Base-by-base conservation (phyloP, 2,888 invertebrate genomes). In the Amphipyra berbera region DNA sequence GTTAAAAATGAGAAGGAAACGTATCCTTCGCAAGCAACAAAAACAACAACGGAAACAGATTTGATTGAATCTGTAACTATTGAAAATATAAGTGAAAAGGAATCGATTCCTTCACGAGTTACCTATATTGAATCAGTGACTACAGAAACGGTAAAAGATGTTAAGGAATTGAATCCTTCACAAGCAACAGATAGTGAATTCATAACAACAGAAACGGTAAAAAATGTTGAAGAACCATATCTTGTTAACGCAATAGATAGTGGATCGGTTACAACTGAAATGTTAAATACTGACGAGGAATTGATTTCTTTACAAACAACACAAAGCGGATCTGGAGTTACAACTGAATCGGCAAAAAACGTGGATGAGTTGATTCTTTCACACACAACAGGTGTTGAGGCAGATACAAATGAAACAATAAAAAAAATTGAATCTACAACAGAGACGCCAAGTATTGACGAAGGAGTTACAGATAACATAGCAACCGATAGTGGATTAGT, bases 211-310 rank as follows among this genome's bases (percentile, higher is more conserved):
- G 33, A 33, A 6, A 35, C n/a, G 40, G 38, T n/a, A 38, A 14
- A 44, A 37, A 6, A 33, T 33, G 6, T 6, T 8, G 33, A 33
- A 33, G 3, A 9, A 33, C 9, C 9, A 33, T 1, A 33, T 33
- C 6, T 6, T 33, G 1, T 6, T 6, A 9, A 33, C 2, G 6
- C 33, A 10, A 65, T 9, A 44, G 13, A 35, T 30, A 12, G 12
- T 50, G 68, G 30, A 30, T 37, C 45, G n/a, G 35, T 41, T 40
- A 44, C 38, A 44, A 65, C 73, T 12, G 42, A 53, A 53, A 41
- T 9, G 13, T 42, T 15, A 10, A 42, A 8, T 14, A 14, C 27
- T 47, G 35, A 40, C 8, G 40, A 0, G 10, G 10, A 1, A 35
- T 15, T 8, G 0, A 35, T 21, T 15, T 0, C 38, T 41, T 21